Conservation (phyloP, 37 sponge, comb jelly and placozoan genomes). For the Geodia barretti region DNA sequence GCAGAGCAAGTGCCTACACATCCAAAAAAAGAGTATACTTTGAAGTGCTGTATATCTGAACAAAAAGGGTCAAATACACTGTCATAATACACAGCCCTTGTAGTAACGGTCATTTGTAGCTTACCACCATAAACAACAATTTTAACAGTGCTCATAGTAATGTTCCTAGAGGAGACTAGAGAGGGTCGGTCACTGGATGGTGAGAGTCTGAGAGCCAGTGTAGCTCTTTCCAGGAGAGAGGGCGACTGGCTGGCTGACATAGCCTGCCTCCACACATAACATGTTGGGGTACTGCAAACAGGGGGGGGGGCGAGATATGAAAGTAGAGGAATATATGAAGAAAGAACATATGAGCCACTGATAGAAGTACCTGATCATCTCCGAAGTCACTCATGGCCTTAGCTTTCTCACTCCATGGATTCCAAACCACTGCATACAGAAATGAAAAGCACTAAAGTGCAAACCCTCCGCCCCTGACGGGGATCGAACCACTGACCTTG, state of each 20-base stretch:
- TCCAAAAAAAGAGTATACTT: too few species aligned
- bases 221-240: slow-evolving; percentile 58
- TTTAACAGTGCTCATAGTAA: too few species aligned
- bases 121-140: too few species aligned
- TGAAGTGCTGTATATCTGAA: too few species aligned
- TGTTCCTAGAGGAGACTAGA: too few species aligned
- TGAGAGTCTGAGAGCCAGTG: slow-evolving; percentile 59
- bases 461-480: not conserved
- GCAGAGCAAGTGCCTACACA: too few species aligned
- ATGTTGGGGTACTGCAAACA: slow-evolving; percentile 87
- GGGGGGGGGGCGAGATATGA: too few species aligned
- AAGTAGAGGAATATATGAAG: not conserved
- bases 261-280: slow-evolving; percentile 94
- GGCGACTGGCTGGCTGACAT: slow-evolving; percentile 57
- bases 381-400: slow-evolving; percentile 92
- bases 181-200: slow-evolving; percentile 45
- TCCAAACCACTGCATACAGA: slow-evolving; percentile 86
- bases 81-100: too few species aligned
- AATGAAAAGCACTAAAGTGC: too few species aligned
- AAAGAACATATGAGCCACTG: not conserved
- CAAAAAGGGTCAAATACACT: too few species aligned
- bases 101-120: too few species aligned
- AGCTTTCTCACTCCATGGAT: slow-evolving; percentile 95
- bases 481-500: too few species aligned
- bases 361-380: slow-evolving; percentile 81